phyloP scores from a whole-genome alignment of 2,113 vertebrate genomes.

The Pelusios castaneus region DNA sequence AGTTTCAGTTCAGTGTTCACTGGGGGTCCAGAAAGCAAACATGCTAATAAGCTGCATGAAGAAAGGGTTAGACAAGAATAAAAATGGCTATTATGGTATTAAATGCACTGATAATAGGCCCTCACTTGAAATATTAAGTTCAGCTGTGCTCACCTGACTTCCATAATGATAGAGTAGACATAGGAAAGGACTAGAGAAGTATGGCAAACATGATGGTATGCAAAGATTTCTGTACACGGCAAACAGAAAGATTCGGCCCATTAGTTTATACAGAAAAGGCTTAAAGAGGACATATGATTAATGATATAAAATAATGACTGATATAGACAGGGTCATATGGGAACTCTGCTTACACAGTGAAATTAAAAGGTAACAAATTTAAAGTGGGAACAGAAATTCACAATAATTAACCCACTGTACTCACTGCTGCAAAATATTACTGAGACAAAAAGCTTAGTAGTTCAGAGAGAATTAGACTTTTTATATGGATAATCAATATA shows the following conservation, averaged over 20 bases:
- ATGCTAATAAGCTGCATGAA: not conserved
- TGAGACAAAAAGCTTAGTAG: constrained; percentile 17
- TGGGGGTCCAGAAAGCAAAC: not conserved
- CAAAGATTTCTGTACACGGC: constrained; percentile 16
- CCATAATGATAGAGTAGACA: not conserved
- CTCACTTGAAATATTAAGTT: not conserved
- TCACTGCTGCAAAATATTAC: not conserved
- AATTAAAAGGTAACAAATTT: not conserved
- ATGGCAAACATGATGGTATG: not conserved
- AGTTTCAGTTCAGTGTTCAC: constrained; percentile 18
- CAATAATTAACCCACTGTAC: constrained; percentile 1
- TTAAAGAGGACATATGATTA: constrained; percentile 29
- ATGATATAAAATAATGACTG: not conserved
- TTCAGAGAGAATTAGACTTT: constrained; percentile 14
- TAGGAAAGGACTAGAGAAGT: rapidly evolving
- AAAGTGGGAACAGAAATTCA: not conserved
- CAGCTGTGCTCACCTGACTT: not conserved
- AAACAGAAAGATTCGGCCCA: constrained; percentile 32
- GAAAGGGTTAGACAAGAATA: not conserved
- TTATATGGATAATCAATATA: constrained; percentile 17
- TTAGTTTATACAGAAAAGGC: not conserved
- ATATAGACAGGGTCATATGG: constrained; percentile 38
- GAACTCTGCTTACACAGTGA: not conserved
- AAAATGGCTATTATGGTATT: not conserved
- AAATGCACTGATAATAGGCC: not conserved